These are phyloP conservation scores for Hippotragus niger DNA, from an alignment of 2,113 vertebrate species.

Conservation along the genomic window DNA sequence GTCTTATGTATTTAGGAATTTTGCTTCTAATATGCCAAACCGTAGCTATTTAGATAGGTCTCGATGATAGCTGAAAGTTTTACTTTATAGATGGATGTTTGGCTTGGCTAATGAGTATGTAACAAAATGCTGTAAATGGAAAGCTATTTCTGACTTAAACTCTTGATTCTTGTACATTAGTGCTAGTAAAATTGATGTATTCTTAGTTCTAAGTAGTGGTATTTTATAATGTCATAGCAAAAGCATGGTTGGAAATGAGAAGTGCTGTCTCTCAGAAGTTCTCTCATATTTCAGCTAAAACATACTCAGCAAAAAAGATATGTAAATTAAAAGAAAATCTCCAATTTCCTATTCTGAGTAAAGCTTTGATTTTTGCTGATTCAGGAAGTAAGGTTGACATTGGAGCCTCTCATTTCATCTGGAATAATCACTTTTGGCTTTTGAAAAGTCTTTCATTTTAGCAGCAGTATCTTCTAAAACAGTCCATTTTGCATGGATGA, in stretches of 20 bases:
- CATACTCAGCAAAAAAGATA: constrained; percentile 84
- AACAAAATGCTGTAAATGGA: constrained; percentile 57
- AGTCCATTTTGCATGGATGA: constrained; percentile 84
- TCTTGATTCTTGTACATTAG: constrained; percentile 52
- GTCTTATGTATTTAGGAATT: constrained; percentile 10
- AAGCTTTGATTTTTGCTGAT: constrained; percentile 85
- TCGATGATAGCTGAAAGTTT: constrained; percentile 25
- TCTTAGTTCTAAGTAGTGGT: constrained; percentile 73
- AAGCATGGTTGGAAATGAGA: constrained; percentile 77
- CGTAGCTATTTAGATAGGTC: constrained; percentile 29
- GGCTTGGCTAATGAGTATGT: constrained; percentile 39
- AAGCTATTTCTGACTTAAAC: constrained; percentile 67
- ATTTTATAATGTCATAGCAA: constrained; percentile 68
- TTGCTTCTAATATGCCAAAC: constrained; percentile 3
- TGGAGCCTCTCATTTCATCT: constrained; percentile 84
- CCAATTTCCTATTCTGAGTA: constrained; percentile 84
- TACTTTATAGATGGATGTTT: constrained; percentile 17
- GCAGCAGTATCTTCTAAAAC: constrained; percentile 83
- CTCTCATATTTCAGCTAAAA: constrained; percentile 83
- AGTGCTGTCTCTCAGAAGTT: constrained; percentile 81
- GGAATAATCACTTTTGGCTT: constrained; percentile 85
- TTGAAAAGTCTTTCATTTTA: constrained; percentile 84
- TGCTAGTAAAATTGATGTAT: constrained; percentile 73
- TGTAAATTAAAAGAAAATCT: constrained; percentile 86
- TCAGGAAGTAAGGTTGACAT: constrained; percentile 83